phyloP scores from a whole-genome alignment of 1,140 invertebrate species.

The Caenorhabditis remanei region DNA sequence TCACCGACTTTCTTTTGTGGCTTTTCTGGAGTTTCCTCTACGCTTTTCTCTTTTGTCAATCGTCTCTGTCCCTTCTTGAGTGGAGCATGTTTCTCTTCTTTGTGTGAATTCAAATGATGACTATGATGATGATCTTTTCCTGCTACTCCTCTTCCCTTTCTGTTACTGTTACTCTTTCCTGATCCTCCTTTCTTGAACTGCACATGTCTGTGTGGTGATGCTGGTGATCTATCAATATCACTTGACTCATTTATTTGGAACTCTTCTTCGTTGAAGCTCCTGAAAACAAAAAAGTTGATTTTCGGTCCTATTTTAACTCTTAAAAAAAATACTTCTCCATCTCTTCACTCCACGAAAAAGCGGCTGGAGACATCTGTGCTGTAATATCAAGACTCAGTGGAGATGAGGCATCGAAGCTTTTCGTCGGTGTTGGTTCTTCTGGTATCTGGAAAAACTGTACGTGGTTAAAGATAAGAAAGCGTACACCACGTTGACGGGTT shows the following conservation, averaged over 20 bases:
- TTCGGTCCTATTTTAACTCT: neutral
- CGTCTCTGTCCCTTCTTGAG: slow-evolving; percentile 15
- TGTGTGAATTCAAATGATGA: neutral
- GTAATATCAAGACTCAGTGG: neutral
- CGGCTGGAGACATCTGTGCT: neutral
- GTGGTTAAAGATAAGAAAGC: neutral
- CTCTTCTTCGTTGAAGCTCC: slow-evolving; percentile 18
- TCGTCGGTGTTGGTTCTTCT: slow-evolving; percentile 40
- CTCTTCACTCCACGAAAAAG: slow-evolving; percentile 43
- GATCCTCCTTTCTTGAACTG: neutral
- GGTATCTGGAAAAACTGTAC: slow-evolving; percentile 6
- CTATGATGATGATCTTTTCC: neutral
- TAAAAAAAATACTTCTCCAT: slow-evolving; percentile 31
- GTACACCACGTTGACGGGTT: neutral
- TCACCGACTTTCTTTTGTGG: slow-evolving; percentile 40
- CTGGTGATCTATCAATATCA: slow-evolving; percentile 18
- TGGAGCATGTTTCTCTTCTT: neutral
- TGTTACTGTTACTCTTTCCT: neutral
- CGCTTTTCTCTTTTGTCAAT: slow-evolving; percentile 50
- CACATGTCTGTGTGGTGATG: neutral
- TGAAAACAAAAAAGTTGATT: neutral
- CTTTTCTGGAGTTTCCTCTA: neutral
- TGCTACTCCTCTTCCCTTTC: neutral
- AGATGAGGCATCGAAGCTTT: neutral
- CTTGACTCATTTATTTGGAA: neutral